Evolutionary conservation across 2,888 invertebrate genomes (phyloP).

Genomic region (Frankliniella intonsa): DNA sequence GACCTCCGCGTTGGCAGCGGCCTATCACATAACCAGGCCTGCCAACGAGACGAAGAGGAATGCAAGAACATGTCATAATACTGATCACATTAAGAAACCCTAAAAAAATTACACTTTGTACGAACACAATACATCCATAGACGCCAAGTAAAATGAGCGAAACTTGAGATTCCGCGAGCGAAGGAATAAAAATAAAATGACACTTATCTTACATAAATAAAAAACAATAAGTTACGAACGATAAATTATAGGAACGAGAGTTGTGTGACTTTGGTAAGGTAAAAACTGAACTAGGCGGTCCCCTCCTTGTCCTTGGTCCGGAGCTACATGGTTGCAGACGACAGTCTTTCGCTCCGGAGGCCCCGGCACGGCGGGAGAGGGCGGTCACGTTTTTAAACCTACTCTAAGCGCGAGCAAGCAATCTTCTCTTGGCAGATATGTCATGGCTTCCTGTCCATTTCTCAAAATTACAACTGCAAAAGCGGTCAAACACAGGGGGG

Average conservation of each 20-base stretch:
- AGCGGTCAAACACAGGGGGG: too few species aligned
- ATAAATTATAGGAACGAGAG: constrained; percentile 26
- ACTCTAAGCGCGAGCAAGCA: neutral
- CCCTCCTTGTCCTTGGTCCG: neutral
- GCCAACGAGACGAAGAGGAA: neutral
- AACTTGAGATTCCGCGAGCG: too few species aligned
- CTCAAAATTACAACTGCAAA: too few species aligned
- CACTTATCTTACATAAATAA: neutral
- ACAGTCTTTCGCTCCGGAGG: too few species aligned
- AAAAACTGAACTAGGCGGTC: neutral
- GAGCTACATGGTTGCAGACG: too few species aligned
- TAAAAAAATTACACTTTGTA: neutral
- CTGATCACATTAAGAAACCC: constrained; percentile 9
- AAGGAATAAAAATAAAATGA: neutral
- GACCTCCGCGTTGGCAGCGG: neutral
- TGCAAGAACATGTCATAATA: constrained; percentile 6
- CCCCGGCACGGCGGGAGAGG: neutral
- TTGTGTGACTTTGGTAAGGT: constrained; percentile 1
- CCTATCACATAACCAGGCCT: neutral
- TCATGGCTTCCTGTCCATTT: neutral
- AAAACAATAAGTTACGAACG: neutral
- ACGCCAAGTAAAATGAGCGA: too few species aligned
- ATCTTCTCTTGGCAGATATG: neutral
- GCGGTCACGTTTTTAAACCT: neutral
- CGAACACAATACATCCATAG: constrained; percentile 9